Evolutionary conservation across 2,797 vertebrate species (phyloP).

Genomic region (Cynopterus sphinx): DNA sequence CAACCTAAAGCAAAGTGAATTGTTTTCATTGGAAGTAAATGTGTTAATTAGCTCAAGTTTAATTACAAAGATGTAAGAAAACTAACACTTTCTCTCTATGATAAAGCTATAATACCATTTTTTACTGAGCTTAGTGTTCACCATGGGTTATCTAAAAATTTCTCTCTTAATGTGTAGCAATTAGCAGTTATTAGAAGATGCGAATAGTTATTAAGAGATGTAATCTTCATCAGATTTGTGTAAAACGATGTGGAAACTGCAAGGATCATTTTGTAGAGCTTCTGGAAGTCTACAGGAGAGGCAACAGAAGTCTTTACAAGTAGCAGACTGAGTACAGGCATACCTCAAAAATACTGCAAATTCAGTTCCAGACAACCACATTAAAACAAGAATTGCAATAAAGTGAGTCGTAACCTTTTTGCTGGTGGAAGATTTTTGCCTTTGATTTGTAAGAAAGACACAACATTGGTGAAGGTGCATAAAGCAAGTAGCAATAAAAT

Average conservation of each 20-base stretch:
- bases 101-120: neutral
- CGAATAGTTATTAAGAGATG: neutral
- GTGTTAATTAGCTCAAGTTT: slow-evolving; percentile 35
- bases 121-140: neutral
- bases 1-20: neutral
- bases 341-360: neutral
- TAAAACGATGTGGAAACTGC: neutral
- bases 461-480: neutral
- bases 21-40: slow-evolving; percentile 13
- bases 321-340: neutral
- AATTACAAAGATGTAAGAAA: neutral
- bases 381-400: too few species aligned
- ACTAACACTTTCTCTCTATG: neutral
- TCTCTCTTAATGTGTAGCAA: neutral
- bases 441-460: neutral
- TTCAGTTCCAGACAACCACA: too few species aligned
- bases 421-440: too few species aligned
- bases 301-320: neutral
- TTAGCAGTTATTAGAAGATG: slow-evolving; percentile 35
- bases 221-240: neutral
- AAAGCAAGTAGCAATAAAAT: neutral
- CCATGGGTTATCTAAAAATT: slow-evolving; percentile 16
- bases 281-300: neutral
- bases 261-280: slow-evolving; percentile 7
- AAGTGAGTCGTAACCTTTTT: too few species aligned